Conservation (phyloP, 2,113 vertebrate genomes). For the Peromyscus maniculatus region DNA sequence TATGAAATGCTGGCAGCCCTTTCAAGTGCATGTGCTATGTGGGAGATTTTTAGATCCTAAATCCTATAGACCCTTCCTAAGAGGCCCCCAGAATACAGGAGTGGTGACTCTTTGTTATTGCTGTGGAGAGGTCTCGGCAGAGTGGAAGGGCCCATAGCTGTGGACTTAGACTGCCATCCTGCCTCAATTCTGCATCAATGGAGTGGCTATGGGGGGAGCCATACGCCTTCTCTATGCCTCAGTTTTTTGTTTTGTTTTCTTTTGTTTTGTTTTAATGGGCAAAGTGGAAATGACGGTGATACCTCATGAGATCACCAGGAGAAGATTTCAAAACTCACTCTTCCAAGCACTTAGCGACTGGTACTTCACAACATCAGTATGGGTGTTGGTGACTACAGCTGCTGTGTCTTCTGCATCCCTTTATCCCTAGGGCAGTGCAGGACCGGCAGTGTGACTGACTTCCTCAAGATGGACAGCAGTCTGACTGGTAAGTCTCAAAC, state of each 20-base stretch:
- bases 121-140: not conserved
- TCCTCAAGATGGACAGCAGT: not conserved
- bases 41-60: not conserved
- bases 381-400: not conserved
- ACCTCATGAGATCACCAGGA: not conserved
- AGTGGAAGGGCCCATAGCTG: not conserved
- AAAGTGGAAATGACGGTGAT: not conserved
- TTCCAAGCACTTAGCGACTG: not conserved
- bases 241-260: not conserved
- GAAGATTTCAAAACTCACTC: not conserved
- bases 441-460: not conserved
- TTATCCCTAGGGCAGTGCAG: not conserved
- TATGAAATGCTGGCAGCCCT: not conserved
- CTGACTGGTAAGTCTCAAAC: not conserved
- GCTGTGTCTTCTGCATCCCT: rapidly evolving
- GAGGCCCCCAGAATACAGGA: not conserved
- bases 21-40: not conserved
- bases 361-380: not conserved
- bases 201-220: not conserved
- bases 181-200: not conserved
- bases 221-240: not conserved
- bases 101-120: not conserved
- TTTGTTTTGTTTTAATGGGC: not conserved
- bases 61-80: not conserved
- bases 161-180: not conserved